These are phyloP conservation scores for Kryptopterus vitreolus DNA, from an alignment of 2,797 vertebrate genomes.

Conservation along the genomic window DNA sequence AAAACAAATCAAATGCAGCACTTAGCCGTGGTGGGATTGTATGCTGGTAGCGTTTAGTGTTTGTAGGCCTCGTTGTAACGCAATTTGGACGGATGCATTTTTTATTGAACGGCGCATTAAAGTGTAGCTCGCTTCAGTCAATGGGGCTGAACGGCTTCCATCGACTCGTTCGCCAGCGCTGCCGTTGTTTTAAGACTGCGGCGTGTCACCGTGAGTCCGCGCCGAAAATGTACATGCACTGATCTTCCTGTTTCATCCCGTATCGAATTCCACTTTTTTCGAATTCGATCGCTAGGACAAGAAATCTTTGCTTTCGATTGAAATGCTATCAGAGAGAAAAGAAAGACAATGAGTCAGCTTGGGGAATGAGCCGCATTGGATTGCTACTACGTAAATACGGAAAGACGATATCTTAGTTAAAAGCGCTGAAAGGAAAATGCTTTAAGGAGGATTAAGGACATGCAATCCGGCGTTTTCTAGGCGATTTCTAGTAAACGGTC, in stretches of 20 bases:
- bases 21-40: slow-evolving; percentile 11
- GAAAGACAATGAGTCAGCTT: slow-evolving; percentile 16
- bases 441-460: neutral
- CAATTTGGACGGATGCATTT: slow-evolving; percentile 39
- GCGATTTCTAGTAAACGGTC: neutral
- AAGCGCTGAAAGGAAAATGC: neutral
- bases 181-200: slow-evolving; percentile 21
- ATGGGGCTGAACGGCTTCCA: slow-evolving; percentile 38
- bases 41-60: slow-evolving; percentile 21
- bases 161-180: slow-evolving; percentile 7
- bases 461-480: neutral
- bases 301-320: neutral
- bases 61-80: slow-evolving; percentile 13
- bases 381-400: slow-evolving; percentile 5
- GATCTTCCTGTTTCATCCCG: neutral
- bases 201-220: neutral
- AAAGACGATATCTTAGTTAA: slow-evolving; percentile 15
- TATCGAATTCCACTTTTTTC: neutral
- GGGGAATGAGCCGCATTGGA: slow-evolving; percentile 4
- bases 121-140: slow-evolving; percentile 39
- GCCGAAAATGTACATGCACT: slow-evolving; percentile 1
- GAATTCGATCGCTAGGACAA: neutral
- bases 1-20: slow-evolving; percentile 14
- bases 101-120: slow-evolving; percentile 38
- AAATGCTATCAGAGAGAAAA: neutral